A percentile compares a stretch with the other conserved stretches of the same genome.
Conservation (phyloP, 1,140 invertebrate genomes). For the Ctenoplectra terminalis region DNA sequence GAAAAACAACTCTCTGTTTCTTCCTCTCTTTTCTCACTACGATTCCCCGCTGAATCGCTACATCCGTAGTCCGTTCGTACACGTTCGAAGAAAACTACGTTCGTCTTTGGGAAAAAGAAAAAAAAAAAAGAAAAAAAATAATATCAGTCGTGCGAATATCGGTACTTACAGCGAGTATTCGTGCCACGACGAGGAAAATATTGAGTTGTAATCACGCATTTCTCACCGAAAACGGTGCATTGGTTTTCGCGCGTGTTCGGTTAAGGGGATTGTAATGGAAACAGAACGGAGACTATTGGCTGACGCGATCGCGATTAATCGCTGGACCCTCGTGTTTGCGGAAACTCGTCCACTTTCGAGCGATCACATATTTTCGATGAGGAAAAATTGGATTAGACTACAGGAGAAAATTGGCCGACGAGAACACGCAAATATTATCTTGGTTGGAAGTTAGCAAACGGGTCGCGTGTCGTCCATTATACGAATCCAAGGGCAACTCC, state of each 20-base stretch:
- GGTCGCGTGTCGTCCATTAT: conserved; percentile 39
- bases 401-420: neutral
- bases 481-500: conserved; percentile 30
- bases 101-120: too few relatives aligned
- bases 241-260: too few relatives aligned
- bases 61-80: neutral
- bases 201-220: neutral
- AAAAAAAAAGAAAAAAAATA: neutral
- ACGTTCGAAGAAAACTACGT: conserved; percentile 1
- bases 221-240: too few relatives aligned
- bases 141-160: neutral
- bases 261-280: neutral
- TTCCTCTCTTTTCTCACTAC: neutral
- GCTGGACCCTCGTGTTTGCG: too few relatives aligned
- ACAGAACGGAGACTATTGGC: neutral
- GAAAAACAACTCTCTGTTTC: neutral
- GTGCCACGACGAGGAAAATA: neutral
- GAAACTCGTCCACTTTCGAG: too few relatives aligned
- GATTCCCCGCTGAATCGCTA: neutral
- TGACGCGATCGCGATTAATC: too few relatives aligned
- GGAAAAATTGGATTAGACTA: too few relatives aligned
- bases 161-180: neutral
- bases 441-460: conserved; percentile 1
- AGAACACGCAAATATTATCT: conserved; percentile 1
- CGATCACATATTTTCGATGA: neutral